Conservation (phyloP, 2,888 invertebrate genomes). For the Schrankia costaestrigalis region DNA sequence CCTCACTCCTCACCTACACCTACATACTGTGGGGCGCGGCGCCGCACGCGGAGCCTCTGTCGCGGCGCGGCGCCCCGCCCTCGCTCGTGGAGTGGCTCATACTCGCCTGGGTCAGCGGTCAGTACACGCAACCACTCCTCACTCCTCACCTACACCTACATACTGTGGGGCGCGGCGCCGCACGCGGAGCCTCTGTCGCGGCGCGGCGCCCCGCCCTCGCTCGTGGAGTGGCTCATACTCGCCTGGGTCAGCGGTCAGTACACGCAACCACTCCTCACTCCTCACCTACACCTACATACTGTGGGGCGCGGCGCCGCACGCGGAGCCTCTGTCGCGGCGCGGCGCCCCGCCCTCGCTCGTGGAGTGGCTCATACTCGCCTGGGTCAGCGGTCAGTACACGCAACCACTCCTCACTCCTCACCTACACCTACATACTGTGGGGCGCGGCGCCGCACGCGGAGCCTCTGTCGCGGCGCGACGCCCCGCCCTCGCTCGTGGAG, state of each 20-base stretch:
- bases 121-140: slow-evolving; percentile 47
- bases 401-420: no score
- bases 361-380: slow-evolving; percentile 97
- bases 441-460: slow-evolving; percentile 59
- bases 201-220: slow-evolving; percentile 95
- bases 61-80: slow-evolving; percentile 93
- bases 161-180: slow-evolving; percentile 45
- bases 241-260: slow-evolving; percentile 95
- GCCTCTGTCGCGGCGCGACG: slow-evolving; percentile 88
- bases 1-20: neutral
- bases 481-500: slow-evolving; percentile 96
- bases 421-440: no score
- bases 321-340: slow-evolving; percentile 84
- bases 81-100: slow-evolving; percentile 98
- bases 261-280: no score
- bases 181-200: slow-evolving; percentile 82
- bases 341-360: slow-evolving; percentile 96
- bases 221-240: slow-evolving; percentile 96
- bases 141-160: neutral
- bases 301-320: slow-evolving; percentile 52
- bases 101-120: slow-evolving; percentile 96
- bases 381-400: slow-evolving; percentile 93
- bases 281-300: no score
- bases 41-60: slow-evolving; percentile 74
- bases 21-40: slow-evolving; percentile 79